These are phyloP conservation scores for Pectinophora gossypiella DNA, from an alignment of 1,140 invertebrate species.

Conservation along the genomic window DNA sequence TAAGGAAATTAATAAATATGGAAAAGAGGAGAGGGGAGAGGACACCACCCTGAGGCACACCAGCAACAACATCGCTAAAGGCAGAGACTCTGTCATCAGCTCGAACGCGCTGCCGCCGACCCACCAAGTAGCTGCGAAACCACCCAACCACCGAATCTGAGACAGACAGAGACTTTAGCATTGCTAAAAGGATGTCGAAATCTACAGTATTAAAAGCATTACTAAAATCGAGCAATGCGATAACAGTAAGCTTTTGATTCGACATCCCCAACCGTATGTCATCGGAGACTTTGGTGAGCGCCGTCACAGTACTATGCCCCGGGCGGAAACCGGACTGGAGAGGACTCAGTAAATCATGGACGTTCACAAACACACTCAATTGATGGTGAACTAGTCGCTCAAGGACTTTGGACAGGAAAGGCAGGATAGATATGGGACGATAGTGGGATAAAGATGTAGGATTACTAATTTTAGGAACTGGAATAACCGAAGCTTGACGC, in stretches of 20 bases:
- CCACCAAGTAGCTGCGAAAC: neutral
- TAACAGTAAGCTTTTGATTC: neutral
- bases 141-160: neutral
- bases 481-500: neutral
- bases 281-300: neutral
- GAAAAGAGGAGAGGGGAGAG: slow-evolving; percentile 6
- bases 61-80: slow-evolving; percentile 1
- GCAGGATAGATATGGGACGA: neutral
- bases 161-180: neutral
- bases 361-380: neutral
- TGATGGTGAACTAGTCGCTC: neutral
- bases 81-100: neutral
- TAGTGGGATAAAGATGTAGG: neutral
- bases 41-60: slow-evolving; percentile 5
- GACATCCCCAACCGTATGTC: neutral
- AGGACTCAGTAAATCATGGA: neutral
- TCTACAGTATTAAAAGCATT: slow-evolving; percentile 3
- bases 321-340: slow-evolving; percentile 1
- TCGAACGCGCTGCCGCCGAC: neutral
- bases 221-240: neutral
- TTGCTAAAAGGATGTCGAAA: neutral
- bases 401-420: neutral
- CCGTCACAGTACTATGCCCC: slow-evolving; percentile 1
- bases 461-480: neutral
- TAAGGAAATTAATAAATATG: slow-evolving; percentile 2